A percentile compares a stretch with the other conserved stretches of the same genome.
Conservation (phyloP, 2,113 vertebrate genomes). For the Pseudolaguvia tuberculata region DNA sequence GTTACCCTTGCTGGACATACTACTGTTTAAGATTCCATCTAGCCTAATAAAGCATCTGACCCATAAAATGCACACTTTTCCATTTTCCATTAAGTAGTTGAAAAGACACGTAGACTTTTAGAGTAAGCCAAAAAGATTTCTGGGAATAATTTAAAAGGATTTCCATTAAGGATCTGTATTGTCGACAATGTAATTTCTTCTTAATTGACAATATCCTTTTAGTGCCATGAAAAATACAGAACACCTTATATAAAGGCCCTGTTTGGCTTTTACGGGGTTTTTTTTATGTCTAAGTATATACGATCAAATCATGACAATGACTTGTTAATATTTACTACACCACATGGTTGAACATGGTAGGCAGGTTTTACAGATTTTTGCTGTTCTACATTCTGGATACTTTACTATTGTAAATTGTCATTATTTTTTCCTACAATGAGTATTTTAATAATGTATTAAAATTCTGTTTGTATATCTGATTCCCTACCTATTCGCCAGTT, state of each 20-base stretch:
- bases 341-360: not conserved
- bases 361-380: not conserved
- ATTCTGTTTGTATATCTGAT: too few relatives aligned
- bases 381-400: too few relatives aligned
- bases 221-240: not conserved
- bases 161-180: conserved; percentile 5
- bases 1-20: not conserved
- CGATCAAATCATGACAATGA: not conserved
- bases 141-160: conserved; percentile 20
- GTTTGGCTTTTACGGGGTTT: not conserved
- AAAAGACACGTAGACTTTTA: conserved; percentile 2
- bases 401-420: too few relatives aligned
- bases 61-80: conserved; percentile 5
- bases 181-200: not conserved
- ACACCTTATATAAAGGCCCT: not conserved
- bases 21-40: not conserved
- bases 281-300: not conserved
- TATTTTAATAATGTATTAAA: too few relatives aligned
- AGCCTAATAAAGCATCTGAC: not conserved
- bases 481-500: too few relatives aligned
- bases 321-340: not conserved
- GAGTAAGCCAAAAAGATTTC: conserved; percentile 12
- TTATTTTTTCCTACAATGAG: too few relatives aligned
- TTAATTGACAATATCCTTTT: not conserved
- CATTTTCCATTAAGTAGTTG: conserved; percentile 13